These are phyloP conservation scores for Meiosimyza decipiens DNA, from an alignment of 2,888 invertebrate species.

Conservation along the genomic window DNA sequence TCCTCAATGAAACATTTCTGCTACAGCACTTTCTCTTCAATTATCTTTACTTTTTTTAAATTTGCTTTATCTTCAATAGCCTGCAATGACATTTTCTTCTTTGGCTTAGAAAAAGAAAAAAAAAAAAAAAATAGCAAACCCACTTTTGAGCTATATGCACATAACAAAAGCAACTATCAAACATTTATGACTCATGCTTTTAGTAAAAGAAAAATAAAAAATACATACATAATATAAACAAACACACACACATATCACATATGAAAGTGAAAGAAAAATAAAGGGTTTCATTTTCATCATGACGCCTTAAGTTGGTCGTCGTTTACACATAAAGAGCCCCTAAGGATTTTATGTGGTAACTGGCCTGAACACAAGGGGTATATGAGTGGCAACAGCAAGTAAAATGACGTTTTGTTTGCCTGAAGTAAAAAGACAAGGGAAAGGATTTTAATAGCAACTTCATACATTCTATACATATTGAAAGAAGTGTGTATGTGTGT, in stretches of 20 bases:
- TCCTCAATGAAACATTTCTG: no score
- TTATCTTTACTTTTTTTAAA: no score
- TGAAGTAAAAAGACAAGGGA: no score
- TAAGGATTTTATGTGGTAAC: slow-evolving; percentile 34
- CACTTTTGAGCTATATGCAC: no score
- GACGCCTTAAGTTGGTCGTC: slow-evolving; percentile 44
- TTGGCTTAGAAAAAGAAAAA: no score
- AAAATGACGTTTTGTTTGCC: background rate
- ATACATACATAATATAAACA: background rate
- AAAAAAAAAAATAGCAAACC: no score
- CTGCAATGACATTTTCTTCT: no score
- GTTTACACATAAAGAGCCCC: slow-evolving; percentile 43
- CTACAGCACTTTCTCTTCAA: no score
- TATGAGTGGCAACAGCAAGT: background rate
- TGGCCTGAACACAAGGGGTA: background rate
- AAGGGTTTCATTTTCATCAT: slow-evolving; percentile 46
- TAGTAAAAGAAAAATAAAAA: background rate
- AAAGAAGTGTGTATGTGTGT: background rate
- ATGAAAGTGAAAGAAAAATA: background rate
- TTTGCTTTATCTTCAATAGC: no score
- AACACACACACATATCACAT: background rate
- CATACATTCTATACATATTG: background rate
- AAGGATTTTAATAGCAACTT: background rate
- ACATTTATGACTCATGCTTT: background rate
- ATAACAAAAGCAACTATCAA: no score